Percentiles rank a stretch among this genome's conserved stretches.
phyloP scores from a whole-genome alignment of 1,140 invertebrate genomes.

The Lepidurus couesii region DNA sequence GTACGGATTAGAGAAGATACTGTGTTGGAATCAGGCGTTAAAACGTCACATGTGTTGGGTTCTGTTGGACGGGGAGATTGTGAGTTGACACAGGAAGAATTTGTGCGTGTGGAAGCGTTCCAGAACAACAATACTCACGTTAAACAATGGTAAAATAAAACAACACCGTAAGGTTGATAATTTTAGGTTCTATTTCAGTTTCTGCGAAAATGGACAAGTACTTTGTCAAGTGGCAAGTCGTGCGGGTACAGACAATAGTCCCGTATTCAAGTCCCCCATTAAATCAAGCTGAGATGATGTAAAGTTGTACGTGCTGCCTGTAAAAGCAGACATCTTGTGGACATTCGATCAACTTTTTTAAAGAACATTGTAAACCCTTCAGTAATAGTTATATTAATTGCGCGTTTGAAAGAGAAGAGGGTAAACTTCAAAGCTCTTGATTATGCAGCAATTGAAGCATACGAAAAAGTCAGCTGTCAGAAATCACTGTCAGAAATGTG shows the following conservation, averaged over 20 bases:
- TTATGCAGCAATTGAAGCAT: too few species aligned
- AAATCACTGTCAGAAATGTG: too few species aligned
- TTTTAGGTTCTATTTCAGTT: not conserved
- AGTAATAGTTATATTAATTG: too few species aligned
- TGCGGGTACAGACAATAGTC: not conserved
- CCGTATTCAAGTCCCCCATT: not conserved
- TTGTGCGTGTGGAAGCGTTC: not conserved
- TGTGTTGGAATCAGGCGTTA: not conserved
- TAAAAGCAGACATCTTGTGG: too few species aligned
- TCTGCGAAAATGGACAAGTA: constrained; percentile 9
- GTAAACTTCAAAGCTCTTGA: too few species aligned
- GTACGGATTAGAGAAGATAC: not conserved
- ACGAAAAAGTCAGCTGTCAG: too few species aligned
- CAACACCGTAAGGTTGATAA: not conserved
- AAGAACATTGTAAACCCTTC: too few species aligned
- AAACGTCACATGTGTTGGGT: not conserved
- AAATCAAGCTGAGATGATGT: not conserved
- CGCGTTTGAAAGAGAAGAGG: too few species aligned
- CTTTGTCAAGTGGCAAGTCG: not conserved
- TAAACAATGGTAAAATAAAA: not conserved
- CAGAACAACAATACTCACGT: constrained; percentile 3
- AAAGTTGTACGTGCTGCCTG: too few species aligned
- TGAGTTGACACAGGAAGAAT: not conserved
- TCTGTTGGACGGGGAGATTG: not conserved
- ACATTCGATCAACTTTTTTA: too few species aligned